These are phyloP conservation scores for Eulimnadia texana DNA, from an alignment of 1,140 invertebrate genomes.

Conservation along the genomic window DNA sequence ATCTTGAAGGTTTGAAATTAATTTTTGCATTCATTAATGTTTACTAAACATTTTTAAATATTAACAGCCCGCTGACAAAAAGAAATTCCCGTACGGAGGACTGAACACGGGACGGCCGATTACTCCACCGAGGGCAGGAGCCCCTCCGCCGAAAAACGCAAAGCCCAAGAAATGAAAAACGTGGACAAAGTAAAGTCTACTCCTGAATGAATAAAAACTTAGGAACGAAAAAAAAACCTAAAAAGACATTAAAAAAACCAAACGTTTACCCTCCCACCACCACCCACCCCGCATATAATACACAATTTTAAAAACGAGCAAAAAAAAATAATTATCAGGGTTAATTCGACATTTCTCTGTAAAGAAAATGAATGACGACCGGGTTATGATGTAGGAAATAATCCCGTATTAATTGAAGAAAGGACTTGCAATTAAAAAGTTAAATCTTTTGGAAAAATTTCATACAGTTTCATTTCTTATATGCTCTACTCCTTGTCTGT, in stretches of 20 bases:
- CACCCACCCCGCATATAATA: too few species aligned
- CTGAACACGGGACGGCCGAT: constrained; percentile 37
- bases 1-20: constrained; percentile 28
- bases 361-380: too few species aligned
- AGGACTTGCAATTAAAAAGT: too few species aligned
- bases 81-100: constrained; percentile 41
- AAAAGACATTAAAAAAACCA: not conserved
- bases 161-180: constrained; percentile 21
- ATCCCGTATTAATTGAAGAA: too few species aligned
- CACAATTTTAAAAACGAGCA: too few species aligned
- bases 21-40: not conserved
- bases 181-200: not conserved
- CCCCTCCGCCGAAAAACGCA: constrained; percentile 26
- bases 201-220: not conserved
- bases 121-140: constrained; percentile 61
- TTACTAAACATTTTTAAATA: constrained; percentile 5
- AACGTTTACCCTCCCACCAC: too few species aligned
- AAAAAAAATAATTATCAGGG: too few species aligned
- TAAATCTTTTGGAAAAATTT: too few species aligned
- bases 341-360: too few species aligned
- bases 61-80: constrained; percentile 41
- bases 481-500: too few species aligned
- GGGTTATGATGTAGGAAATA: too few species aligned
- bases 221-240: not conserved
- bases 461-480: too few species aligned